Conservation (phyloP, 2,888 invertebrate genomes). For the Trissoscelio sp. region DNA sequence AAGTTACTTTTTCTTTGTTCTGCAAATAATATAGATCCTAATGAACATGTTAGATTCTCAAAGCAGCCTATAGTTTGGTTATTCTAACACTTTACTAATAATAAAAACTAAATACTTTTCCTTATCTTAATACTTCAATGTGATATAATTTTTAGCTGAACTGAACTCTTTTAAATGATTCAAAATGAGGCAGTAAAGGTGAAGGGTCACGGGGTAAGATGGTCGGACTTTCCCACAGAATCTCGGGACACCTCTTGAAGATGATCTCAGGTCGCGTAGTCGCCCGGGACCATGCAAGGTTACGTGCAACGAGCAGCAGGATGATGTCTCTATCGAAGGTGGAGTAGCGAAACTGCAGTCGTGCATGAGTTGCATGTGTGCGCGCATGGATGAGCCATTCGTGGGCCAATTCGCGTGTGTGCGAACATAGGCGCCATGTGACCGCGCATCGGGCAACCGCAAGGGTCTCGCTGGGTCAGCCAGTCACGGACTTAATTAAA, state of each 20-base stretch:
- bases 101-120: no score
- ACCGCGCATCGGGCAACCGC: constrained; percentile 77
- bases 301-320: constrained; percentile 71
- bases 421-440: constrained; percentile 75
- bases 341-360: constrained; percentile 69
- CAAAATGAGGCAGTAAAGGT: no score
- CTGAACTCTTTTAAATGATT: no score
- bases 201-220: constrained; percentile 46
- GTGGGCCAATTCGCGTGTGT: constrained; percentile 67
- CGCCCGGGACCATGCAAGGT: constrained; percentile 70
- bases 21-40: no score
- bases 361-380: constrained; percentile 61
- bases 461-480: constrained; percentile 79
- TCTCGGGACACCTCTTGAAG: constrained; percentile 60
- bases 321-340: constrained; percentile 81
- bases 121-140: no score
- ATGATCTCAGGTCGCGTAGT: constrained; percentile 64
- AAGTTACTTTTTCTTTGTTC: no score
- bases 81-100: no score
- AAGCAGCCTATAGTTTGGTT: no score
- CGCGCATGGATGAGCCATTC: constrained; percentile 68
- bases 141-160: no score
- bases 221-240: constrained; percentile 65
- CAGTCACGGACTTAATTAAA: constrained; percentile 83
- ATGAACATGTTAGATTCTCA: no score